These are phyloP conservation scores for Formicarius rufipectus DNA, from an alignment of 2,113 vertebrate genomes.

Conservation along the genomic window DNA sequence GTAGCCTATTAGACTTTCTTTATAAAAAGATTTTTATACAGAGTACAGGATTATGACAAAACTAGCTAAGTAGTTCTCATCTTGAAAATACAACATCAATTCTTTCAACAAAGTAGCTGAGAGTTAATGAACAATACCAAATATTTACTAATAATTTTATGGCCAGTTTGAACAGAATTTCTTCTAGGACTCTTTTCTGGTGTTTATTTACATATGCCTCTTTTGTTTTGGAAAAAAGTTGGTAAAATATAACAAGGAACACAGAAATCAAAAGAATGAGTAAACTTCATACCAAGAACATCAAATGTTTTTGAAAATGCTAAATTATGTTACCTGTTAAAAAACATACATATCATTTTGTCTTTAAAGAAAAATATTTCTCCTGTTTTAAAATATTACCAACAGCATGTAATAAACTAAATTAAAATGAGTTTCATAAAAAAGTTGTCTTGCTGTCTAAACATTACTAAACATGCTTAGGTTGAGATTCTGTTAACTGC, in stretches of 20 bases:
- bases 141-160: conserved; percentile 59
- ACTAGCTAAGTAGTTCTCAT: conserved; percentile 64
- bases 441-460: conserved; percentile 64
- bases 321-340: conserved; percentile 62
- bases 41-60: conserved; percentile 73
- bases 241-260: conserved; percentile 50
- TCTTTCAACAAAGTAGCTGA: conserved; percentile 69
- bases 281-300: conserved; percentile 53
- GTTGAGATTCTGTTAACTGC: conserved; percentile 64
- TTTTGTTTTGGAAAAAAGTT: conserved; percentile 32
- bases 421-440: conserved; percentile 71
- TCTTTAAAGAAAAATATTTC: conserved; percentile 71
- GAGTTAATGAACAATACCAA: conserved; percentile 57
- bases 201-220: conserved; percentile 68
- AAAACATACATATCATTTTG: conserved; percentile 65
- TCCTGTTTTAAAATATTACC: conserved; percentile 73
- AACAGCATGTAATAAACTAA: conserved; percentile 69
- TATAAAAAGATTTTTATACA: conserved; percentile 74
- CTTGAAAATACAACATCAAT: conserved; percentile 70
- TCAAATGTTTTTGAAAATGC: conserved; percentile 40
- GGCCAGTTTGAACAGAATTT: conserved; percentile 56
- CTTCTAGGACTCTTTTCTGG: conserved; percentile 54
- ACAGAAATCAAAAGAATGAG: conserved; percentile 48
- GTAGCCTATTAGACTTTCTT: conserved; percentile 72
- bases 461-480: conserved; percentile 63